Conservation (phyloP, 2,113 vertebrate species). For the Corythaeola cristata region DNA sequence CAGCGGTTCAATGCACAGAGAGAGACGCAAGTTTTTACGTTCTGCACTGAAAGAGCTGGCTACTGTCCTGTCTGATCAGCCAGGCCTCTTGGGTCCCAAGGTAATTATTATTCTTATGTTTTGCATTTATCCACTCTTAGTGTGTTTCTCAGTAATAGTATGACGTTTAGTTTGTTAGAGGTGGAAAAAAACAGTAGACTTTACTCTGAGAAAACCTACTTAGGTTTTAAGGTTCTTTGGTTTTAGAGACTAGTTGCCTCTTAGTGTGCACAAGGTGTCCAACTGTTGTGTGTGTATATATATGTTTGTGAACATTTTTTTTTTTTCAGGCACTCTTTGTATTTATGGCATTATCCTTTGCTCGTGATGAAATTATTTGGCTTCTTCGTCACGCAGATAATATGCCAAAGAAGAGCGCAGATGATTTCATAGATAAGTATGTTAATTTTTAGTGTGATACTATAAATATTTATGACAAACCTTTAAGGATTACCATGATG, state of each 20-base stretch:
- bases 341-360: conserved; percentile 98
- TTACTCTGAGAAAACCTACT: background rate
- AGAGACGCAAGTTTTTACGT: conserved; percentile 95
- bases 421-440: conserved; percentile 99
- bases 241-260: background rate
- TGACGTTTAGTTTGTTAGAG: accelerated
- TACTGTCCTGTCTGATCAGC: conserved; percentile 95
- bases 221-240: background rate
- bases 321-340: conserved; percentile 91
- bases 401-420: conserved; percentile 98
- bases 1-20: conserved; percentile 97
- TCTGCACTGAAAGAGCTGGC: conserved; percentile 97
- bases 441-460: conserved; percentile 14
- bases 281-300: background rate
- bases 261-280: background rate
- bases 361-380: conserved; percentile 99
- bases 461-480: background rate
- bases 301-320: background rate
- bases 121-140: background rate
- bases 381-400: conserved; percentile 98
- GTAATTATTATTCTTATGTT: conserved; percentile 61
- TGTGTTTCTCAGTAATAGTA: background rate
- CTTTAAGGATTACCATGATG: background rate
- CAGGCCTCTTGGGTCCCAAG: conserved; percentile 94
- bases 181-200: accelerated